Percentiles rank a stretch among this genome's conserved stretches.
Evolutionary conservation across 35 echinoderm and acorn worm species (phyloP).

Genomic region (Strongylocentrotus purpuratus): DNA sequence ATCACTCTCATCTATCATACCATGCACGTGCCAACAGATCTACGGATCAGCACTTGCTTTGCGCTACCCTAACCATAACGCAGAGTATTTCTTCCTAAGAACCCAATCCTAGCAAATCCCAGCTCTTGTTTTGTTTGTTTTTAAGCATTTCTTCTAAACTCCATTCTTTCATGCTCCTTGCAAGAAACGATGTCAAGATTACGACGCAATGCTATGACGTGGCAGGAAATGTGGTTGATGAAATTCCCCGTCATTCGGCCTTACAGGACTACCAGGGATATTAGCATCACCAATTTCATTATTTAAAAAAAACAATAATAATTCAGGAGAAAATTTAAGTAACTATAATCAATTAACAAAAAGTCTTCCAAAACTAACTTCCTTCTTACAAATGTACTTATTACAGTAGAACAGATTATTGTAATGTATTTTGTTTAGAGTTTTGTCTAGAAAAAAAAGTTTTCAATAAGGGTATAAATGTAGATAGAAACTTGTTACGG

Average conservation of each 20-base stretch:
- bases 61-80: background rate
- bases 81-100: background rate
- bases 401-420: background rate
- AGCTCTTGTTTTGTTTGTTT: background rate
- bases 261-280: background rate
- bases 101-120: background rate
- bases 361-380: background rate
- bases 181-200: background rate
- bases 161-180: background rate
- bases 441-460: too few relatives aligned
- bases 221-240: background rate
- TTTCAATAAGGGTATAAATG: too few relatives aligned
- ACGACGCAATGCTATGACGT: background rate
- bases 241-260: background rate
- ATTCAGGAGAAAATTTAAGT: background rate
- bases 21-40: background rate
- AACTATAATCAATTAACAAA: background rate
- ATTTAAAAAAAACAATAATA: background rate
- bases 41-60: background rate
- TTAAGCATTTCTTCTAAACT: background rate
- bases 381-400: background rate
- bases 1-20: background rate
- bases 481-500: too few relatives aligned
- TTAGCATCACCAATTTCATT: background rate
- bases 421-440: too few relatives aligned